A percentile compares a stretch with the other conserved stretches of the same genome.
Conservation (phyloP, 2,113 vertebrate genomes). For the Tonatia bakeri region DNA sequence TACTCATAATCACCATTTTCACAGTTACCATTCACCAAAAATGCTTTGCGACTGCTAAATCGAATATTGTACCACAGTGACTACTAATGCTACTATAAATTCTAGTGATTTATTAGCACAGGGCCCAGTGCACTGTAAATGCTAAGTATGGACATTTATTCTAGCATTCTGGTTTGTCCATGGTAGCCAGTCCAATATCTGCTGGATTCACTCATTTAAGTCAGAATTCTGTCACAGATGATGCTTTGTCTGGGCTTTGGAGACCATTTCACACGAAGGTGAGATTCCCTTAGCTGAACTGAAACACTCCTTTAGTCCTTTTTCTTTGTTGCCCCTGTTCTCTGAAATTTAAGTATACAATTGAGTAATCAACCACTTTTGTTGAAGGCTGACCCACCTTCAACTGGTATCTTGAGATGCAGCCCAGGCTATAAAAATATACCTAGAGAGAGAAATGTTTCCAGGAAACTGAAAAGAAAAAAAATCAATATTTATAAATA, state of each 20-base stretch:
- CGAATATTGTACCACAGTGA: background rate
- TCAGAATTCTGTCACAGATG: background rate
- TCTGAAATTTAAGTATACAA: constrained; percentile 4
- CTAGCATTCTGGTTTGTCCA: background rate
- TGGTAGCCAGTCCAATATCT: background rate
- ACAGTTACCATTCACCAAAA: background rate
- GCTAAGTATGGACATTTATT: background rate
- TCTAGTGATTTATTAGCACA: background rate
- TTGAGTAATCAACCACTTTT: constrained; percentile 23
- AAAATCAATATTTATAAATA: constrained; percentile 74
- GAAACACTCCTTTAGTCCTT: background rate
- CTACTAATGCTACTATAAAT: background rate
- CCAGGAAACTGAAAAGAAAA: constrained; percentile 69
- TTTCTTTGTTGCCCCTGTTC: background rate
- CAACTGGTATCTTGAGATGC: background rate
- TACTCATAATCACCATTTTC: background rate
- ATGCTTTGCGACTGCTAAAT: background rate
- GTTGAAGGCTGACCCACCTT: constrained; percentile 4
- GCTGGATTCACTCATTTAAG: background rate
- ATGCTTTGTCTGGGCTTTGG: background rate
- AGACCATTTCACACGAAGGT: background rate
- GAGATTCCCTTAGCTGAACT: background rate
- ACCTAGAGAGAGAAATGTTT: constrained; percentile 65
- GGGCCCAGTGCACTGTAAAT: background rate
- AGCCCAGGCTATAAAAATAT: constrained; percentile 49